Percentiles rank a stretch among this genome's conserved stretches.
phyloP scores from a whole-genome alignment of 2,113 vertebrate species.

The Hippocampus comes region DNA sequence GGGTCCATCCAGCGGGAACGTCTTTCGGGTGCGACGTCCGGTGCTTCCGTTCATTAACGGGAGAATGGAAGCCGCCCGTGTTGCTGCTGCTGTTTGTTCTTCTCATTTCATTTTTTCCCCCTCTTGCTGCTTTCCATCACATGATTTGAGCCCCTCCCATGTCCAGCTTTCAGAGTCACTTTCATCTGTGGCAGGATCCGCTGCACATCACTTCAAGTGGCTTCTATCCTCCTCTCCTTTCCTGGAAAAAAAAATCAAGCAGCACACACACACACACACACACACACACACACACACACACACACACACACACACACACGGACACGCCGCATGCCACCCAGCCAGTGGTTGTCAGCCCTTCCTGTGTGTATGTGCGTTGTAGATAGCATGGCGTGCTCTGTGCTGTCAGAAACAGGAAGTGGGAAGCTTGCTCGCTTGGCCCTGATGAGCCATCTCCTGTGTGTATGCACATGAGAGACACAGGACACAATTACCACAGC shows the following conservation, averaged over 20 bases:
- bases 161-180: background rate
- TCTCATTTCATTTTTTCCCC: background rate
- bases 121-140: slow-evolving; percentile 4
- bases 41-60: slow-evolving; percentile 14
- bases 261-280: too few relatives aligned
- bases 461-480: slow-evolving; percentile 8
- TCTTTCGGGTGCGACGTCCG: slow-evolving; percentile 25
- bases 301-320: too few relatives aligned
- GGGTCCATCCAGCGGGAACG: slow-evolving; percentile 58
- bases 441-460: slow-evolving; percentile 12
- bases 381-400: slow-evolving; percentile 44
- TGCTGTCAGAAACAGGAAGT: slow-evolving; percentile 64
- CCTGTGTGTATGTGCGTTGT: slow-evolving; percentile 39
- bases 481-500: background rate
- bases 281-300: too few relatives aligned
- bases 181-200: background rate
- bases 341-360: slow-evolving; percentile 30
- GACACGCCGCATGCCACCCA: background rate
- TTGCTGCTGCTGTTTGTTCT: background rate
- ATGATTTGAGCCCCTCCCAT: slow-evolving; percentile 36
- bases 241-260: background rate
- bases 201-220: background rate
- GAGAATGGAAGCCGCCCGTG: background rate
- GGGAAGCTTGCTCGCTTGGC: slow-evolving; percentile 45
- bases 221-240: too few relatives aligned